phyloP scores from a whole-genome alignment of 2,888 invertebrate genomes.

The Lymantria dispar region DNA sequence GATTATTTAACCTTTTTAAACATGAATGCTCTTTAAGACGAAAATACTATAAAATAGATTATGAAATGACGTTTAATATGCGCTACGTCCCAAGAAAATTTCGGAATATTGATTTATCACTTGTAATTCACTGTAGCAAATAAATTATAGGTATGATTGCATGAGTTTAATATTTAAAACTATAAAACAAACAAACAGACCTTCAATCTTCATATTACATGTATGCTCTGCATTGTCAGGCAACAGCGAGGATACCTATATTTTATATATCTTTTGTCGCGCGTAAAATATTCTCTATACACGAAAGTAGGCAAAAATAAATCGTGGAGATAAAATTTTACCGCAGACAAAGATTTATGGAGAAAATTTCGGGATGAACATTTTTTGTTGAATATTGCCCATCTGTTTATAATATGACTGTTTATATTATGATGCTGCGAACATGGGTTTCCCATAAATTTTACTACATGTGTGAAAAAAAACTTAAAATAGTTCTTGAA shows the following conservation, averaged over 20 bases:
- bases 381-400: constrained; percentile 38
- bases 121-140: too few species aligned
- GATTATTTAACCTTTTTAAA: too few species aligned
- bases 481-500: not conserved
- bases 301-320: constrained; percentile 55
- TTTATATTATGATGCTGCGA: constrained; percentile 1
- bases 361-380: constrained; percentile 42
- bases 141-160: too few species aligned
- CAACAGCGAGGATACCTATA: constrained; percentile 7
- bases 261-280: constrained; percentile 36
- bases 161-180: too few species aligned
- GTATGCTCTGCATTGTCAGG: too few species aligned
- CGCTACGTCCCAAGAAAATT: too few species aligned
- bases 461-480: constrained; percentile 2
- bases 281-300: constrained; percentile 56
- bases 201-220: too few species aligned
- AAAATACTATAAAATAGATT: too few species aligned
- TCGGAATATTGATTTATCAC: too few species aligned
- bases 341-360: constrained; percentile 55
- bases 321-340: constrained; percentile 64
- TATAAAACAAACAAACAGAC: too few species aligned
- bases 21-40: too few species aligned
- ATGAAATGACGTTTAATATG: too few species aligned
- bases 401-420: constrained; percentile 24
- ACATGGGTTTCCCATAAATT: constrained; percentile 9